phyloP scores from a whole-genome alignment of 2,113 vertebrate genomes.

The Cyanocitta stelleri region DNA sequence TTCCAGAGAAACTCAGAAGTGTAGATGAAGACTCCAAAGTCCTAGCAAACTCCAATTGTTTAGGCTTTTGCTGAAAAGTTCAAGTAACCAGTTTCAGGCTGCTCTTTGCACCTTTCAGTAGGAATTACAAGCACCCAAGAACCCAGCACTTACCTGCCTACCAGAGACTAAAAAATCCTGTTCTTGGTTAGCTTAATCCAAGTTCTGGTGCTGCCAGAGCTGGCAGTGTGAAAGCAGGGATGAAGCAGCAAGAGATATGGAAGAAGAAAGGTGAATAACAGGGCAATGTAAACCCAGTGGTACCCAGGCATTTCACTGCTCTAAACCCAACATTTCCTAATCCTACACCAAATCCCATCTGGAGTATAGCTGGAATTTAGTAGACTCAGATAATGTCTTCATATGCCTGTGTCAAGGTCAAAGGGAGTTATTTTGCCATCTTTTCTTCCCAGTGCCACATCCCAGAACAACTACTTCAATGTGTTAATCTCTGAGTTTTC shows the following conservation, averaged over 20 bases:
- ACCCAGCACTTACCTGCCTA: fast-evolving
- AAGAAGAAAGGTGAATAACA: background rate
- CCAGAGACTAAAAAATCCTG: background rate
- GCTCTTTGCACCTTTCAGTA: background rate
- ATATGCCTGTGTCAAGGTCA: background rate
- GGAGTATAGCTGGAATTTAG: background rate
- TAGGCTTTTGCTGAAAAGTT: background rate
- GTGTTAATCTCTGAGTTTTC: background rate
- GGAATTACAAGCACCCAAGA: background rate
- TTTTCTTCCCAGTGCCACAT: background rate
- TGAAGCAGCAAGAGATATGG: background rate
- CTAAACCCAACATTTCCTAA: background rate
- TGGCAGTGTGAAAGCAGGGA: background rate
- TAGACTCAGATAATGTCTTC: background rate
- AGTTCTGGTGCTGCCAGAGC: background rate
- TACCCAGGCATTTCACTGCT: background rate
- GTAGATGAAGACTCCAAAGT: background rate
- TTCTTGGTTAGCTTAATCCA: background rate
- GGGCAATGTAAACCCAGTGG: background rate
- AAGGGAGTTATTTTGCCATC: background rate
- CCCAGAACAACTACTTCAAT: background rate
- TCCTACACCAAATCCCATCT: background rate
- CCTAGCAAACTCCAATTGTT: background rate
- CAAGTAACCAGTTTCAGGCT: background rate
- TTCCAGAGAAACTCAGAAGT: background rate